Evolutionary conservation across 2,113 vertebrate genomes (phyloP), one percentile per base, ranked within the genome.

Genomic region (Gasterosteus aculeatus): DNA sequence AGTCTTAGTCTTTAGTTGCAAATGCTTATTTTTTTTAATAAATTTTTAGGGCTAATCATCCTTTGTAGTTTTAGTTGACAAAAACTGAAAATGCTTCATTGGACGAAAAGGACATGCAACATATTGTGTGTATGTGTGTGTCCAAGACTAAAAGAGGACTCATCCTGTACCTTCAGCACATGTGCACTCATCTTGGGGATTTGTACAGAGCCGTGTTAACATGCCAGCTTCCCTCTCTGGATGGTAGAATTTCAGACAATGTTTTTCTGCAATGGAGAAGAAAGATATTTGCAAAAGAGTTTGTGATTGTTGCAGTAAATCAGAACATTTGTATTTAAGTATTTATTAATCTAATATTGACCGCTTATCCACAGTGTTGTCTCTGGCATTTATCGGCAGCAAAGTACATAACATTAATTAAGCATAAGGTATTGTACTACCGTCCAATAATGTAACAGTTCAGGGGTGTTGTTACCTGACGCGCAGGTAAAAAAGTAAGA

Each of bases 161-260:
- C 16, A 18, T 60, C 4, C n/a, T 29, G 12, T 26, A 94, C 94
- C 93, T 91, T 93, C 93, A 46, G 92, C 93, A 88, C 94, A 95
- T 33, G 73, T 89, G 69, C 93, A 95, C 38, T 66, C 83, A 3
- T 80, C 47, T 38, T 38, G 35, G 35, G 5, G 5, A 1, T 57
- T 78, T 71, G 22, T 85, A 57, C 94, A 95, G 56, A 94, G 90
- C 26, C 56, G 84, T 49, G 89, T 58, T 2, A 95, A 69, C 9
- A 87, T 38, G 22, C 91, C 94, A 29, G 42, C 86, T 42, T 33
- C 53, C 41, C 88, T 94, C 31, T 87, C 12, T 38, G 94, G 94
- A 41, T 94, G 93, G 81, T 95, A 95, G 70, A 94, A 95, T 73
- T 91, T 94, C 22, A 90, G 49, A 54, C 95, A 95, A 0, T 5